Base-by-base conservation (phyloP, 2,888 invertebrate species). In the Masnerella sp. region DNA sequence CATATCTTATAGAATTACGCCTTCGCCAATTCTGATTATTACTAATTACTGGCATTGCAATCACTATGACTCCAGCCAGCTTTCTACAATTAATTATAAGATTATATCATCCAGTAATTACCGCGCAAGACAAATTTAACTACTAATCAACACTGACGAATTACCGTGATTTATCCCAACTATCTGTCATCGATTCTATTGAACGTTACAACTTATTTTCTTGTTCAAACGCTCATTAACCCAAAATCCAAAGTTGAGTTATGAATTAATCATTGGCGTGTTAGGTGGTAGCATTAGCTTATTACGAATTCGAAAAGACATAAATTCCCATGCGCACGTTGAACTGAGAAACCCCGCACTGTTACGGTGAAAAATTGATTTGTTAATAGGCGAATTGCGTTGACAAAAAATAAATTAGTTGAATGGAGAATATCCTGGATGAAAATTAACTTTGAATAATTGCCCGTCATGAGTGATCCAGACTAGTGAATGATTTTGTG, bases 361-460 rank as follows among this genome's bases (percentile, higher is more conserved):
- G 18, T 49, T 49, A 32, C 9, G 20, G 32, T 40, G 42, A 42
- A 42, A 56, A 56, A 42, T 42, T 42, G 42, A 32, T 32, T 56
- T 42, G 20, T 56, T 56, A 56, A 42, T 56, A 12, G 42, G 17
- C 22, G 22, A 42, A 17, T 11, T 3, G 12, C 12, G 5, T 51
- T 51, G 12, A 42, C 42, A 62, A 62, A 62, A 62, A 51, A 62
- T 47, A 51, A 42, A 51, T 61, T 47, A 62, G 51, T 43, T 32
- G 43, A 62, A 62, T 42, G 42, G 51, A 30, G 40, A 51, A 51
- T 62, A 42, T 61, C 47, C 47, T 47, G 59, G 40, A 61, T 40
- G 61, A 61, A 61, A 49, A 49, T 61, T 49, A 32, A 61, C 61
- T 61, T 40, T 49, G 47, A 64, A 64, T 64, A 52, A 54, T 65